These are phyloP conservation scores for Oxyruncus cristatus DNA, from an alignment of 2,113 vertebrate species.

Conservation along the genomic window DNA sequence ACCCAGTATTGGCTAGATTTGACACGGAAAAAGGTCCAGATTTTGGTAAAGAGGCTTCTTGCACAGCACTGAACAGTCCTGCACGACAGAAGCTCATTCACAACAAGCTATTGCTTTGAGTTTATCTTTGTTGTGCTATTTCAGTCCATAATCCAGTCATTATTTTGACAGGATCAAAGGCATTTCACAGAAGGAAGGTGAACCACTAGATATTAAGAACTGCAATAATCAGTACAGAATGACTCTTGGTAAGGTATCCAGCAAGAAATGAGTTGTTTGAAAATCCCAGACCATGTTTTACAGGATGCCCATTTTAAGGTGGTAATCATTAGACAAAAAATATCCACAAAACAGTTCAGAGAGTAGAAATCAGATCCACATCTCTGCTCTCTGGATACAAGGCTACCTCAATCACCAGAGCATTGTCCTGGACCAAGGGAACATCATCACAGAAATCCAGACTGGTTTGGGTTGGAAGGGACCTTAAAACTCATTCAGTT, in stretches of 20 bases:
- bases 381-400: not conserved
- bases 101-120: not conserved
- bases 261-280: not conserved
- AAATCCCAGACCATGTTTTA: not conserved
- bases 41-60: not conserved
- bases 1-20: not conserved
- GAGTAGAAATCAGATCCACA: not conserved
- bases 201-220: not conserved
- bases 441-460: not conserved
- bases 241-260: not conserved
- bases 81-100: not conserved
- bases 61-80: not conserved
- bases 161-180: not conserved
- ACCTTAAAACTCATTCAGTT: not conserved
- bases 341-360: not conserved
- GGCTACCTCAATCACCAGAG: not conserved
- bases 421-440: not conserved
- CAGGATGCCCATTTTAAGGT: not conserved
- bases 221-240: not conserved
- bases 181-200: not conserved
- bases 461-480: not conserved
- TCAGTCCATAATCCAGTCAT: accelerated
- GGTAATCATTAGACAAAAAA: not conserved
- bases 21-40: not conserved
- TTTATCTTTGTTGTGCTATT: not conserved